Conservation (phyloP, 1,140 invertebrate species). For the Rhizoglyphus robini region DNA sequence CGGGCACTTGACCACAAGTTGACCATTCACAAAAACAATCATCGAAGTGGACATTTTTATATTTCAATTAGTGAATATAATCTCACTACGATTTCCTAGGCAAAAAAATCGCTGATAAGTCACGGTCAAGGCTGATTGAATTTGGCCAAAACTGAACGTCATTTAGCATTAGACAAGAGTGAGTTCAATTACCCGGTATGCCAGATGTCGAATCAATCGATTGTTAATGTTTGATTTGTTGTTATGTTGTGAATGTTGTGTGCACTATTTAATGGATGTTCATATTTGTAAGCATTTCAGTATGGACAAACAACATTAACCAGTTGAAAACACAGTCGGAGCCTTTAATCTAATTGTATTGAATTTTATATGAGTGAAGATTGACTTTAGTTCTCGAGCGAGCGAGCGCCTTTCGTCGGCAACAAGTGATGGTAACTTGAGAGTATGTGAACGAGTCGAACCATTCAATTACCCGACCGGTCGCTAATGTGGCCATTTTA, state of each 20-base stretch:
- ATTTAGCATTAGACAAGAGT: no score
- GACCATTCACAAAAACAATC: not conserved
- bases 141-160: not conserved
- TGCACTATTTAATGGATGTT: not conserved
- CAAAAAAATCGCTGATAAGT: not conserved
- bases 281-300: not conserved
- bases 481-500: conserved; percentile 10
- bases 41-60: not conserved
- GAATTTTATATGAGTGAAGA: not conserved
- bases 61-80: not conserved
- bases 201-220: no score
- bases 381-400: not conserved
- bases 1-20: no score
- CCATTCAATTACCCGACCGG: conserved; percentile 1
- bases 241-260: no score
- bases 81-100: not conserved
- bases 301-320: no score
- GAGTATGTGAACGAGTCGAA: not conserved
- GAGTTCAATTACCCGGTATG: no score
- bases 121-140: not conserved
- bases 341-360: not conserved
- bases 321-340: no score
- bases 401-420: not conserved
- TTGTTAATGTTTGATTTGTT: no score
- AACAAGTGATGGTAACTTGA: no score